Evolutionary conservation across 2,888 invertebrate genomes (phyloP).

Genomic region (Pandemis heparana): DNA sequence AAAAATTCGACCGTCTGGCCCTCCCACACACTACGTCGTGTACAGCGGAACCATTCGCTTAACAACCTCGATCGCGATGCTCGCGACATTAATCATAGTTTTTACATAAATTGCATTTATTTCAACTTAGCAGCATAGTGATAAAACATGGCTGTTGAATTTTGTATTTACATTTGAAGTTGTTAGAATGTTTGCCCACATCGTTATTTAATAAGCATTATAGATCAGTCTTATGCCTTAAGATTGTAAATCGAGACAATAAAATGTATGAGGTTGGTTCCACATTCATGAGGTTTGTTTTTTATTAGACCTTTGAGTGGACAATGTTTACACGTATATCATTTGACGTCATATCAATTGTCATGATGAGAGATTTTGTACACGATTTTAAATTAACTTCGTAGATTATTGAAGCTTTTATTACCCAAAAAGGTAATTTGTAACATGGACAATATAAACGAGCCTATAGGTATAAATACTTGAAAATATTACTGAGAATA

Average conservation of each 20-base stretch:
- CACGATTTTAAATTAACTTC: slow-evolving; percentile 39
- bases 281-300: slow-evolving; percentile 16
- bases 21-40: slow-evolving; percentile 70
- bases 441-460: slow-evolving; percentile 27
- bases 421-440: slow-evolving; percentile 17
- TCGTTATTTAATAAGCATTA: slow-evolving; percentile 60
- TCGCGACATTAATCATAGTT: slow-evolving; percentile 49
- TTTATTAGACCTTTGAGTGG: slow-evolving; percentile 39
- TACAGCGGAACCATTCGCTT: slow-evolving; percentile 57
- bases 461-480: slow-evolving; percentile 2
- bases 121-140: slow-evolving; percentile 64
- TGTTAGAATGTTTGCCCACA: slow-evolving; percentile 73
- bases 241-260: slow-evolving; percentile 70
- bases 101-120: slow-evolving; percentile 57
- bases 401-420: slow-evolving; percentile 43
- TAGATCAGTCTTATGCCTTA: slow-evolving; percentile 65
- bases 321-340: slow-evolving; percentile 35
- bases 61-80: slow-evolving; percentile 30
- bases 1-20: slow-evolving; percentile 78
- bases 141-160: slow-evolving; percentile 83
- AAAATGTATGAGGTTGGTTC: slow-evolving; percentile 50
- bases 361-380: slow-evolving; percentile 46
- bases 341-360: slow-evolving; percentile 67
- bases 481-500: slow-evolving; percentile 8
- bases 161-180: slow-evolving; percentile 75